Evolutionary conservation across 2,888 invertebrate genomes (phyloP).

Genomic region (Furcula furcula): DNA sequence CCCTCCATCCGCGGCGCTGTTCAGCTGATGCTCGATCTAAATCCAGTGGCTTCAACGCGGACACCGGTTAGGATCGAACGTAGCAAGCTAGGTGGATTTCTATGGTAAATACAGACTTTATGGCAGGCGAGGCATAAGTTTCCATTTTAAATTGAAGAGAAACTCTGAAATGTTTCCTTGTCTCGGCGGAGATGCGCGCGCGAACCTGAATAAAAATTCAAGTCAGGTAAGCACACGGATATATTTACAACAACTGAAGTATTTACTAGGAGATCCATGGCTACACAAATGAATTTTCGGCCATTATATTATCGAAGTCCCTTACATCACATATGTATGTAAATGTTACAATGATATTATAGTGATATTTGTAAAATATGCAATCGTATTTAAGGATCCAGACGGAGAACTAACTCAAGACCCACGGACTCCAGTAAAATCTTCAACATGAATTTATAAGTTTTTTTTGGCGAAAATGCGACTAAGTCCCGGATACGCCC

Average conservation of each 20-base stretch:
- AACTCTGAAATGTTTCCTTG: slow-evolving; percentile 75
- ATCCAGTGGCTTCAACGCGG: slow-evolving; percentile 75
- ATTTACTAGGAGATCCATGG: slow-evolving; percentile 47
- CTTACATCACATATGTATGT: too few relatives aligned
- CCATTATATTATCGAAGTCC: too few relatives aligned
- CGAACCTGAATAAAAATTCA: slow-evolving; percentile 73
- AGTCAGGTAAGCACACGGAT: slow-evolving; percentile 64
- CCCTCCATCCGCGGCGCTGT: slow-evolving; percentile 46
- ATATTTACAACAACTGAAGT: slow-evolving; percentile 70
- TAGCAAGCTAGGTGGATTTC: slow-evolving; percentile 70
- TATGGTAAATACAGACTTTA: slow-evolving; percentile 80
- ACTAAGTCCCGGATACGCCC: slow-evolving; percentile 75
- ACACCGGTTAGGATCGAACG: slow-evolving; percentile 73
- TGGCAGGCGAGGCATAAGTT: slow-evolving; percentile 78
- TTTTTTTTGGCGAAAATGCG: slow-evolving; percentile 69
- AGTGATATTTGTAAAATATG: too few relatives aligned
- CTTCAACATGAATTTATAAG: slow-evolving; percentile 48
- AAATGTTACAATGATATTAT: too few relatives aligned
- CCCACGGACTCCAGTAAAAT: slow-evolving; percentile 36
- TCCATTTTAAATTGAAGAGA: slow-evolving; percentile 80
- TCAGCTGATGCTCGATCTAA: slow-evolving; percentile 61
- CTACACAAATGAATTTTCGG: slow-evolving; percentile 49
- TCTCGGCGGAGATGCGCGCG: slow-evolving; percentile 60
- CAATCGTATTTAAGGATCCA: too few relatives aligned
- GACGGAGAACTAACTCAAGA: slow-evolving; percentile 16